Base-by-base conservation (phyloP, 1,140 invertebrate genomes). In the Tigriopus japonicus region DNA sequence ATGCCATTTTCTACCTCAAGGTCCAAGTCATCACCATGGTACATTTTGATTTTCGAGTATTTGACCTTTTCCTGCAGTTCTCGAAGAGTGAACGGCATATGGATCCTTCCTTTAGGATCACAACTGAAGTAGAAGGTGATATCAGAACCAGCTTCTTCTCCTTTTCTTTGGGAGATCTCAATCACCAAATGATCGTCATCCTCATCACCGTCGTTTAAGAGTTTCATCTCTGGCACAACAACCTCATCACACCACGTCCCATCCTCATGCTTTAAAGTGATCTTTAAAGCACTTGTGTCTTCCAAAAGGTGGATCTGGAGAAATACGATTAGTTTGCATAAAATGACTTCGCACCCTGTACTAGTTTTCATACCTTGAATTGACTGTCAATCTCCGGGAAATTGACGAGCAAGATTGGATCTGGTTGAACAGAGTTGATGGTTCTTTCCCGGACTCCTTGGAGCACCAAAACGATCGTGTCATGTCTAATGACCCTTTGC, bases 301-400 rank as follows among this genome's bases (percentile, higher is more conserved):
- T 61, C 59, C 19, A 61, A 5, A 6, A 61, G 35, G 19, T 61
- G 43, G 13, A 61, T 35, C 58, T 60, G 15, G 12, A 52, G 45
- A n/a, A n/a, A n/a, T n/a, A n/a, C n/a, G n/a, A n/a, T n/a, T n/a
- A n/a, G n/a, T n/a, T n/a, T n/a, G n/a, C n/a, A n/a, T n/a, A n/a
- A n/a, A n/a, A n/a, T n/a, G n/a, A n/a, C n/a, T n/a, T n/a, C n/a
- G n/a, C 52, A 21, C 15, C 15, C 24, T n/a, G 15, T 24, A n/a
- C 28, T 6, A 6, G 2, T 54, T 24, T 54, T 7, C 19, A 19
- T 54, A 54, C 52, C 40, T 58, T 58, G 40, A 58, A 58, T 17
- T 58, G 56, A n/a, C 35, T 28, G 17, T 58, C 40, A n/a, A 58
- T 14, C 12, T 58, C 56, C n/a, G 56, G 56, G 42, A 40, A 58